Evolutionary conservation across 2,797 vertebrate species (phyloP).

Genomic region (Pangasius djambal): DNA sequence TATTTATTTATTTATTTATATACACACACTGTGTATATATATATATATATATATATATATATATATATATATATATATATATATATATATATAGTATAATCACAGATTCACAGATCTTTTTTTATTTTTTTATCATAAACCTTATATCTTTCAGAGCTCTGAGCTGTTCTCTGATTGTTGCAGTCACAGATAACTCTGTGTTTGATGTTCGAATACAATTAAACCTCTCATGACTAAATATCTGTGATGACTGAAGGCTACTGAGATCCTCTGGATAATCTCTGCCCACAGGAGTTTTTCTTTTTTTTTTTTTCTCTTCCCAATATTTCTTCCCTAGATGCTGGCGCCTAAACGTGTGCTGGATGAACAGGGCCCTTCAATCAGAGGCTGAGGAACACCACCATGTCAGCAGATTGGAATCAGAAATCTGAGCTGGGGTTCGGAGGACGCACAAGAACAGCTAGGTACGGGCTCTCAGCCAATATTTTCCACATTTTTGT

Average conservation of each 20-base stretch:
- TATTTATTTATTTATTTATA: background rate
- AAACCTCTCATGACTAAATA: constrained; percentile 7
- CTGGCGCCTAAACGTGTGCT: background rate
- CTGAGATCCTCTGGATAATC: constrained; percentile 21
- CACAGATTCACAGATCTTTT: background rate
- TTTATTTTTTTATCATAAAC: background rate
- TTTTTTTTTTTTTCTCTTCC: background rate
- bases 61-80: too few species aligned
- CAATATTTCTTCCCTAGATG: background rate
- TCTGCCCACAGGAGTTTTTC: background rate
- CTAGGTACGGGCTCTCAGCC: background rate
- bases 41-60: too few species aligned
- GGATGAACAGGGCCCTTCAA: background rate
- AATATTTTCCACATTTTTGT: background rate
- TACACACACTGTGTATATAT: background rate
- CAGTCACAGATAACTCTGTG: background rate
- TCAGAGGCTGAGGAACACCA: background rate
- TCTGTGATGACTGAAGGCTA: constrained; percentile 18
- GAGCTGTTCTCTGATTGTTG: background rate
- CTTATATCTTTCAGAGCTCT: background rate
- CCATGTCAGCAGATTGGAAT: constrained; percentile 13
- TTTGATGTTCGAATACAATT: constrained; percentile 16
- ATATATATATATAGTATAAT: background rate
- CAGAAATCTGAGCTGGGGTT: constrained; percentile 5
- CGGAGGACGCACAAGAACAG: background rate